Evolutionary conservation across 2,113 vertebrate genomes (phyloP).

Genomic region (Phaethon lepturus): DNA sequence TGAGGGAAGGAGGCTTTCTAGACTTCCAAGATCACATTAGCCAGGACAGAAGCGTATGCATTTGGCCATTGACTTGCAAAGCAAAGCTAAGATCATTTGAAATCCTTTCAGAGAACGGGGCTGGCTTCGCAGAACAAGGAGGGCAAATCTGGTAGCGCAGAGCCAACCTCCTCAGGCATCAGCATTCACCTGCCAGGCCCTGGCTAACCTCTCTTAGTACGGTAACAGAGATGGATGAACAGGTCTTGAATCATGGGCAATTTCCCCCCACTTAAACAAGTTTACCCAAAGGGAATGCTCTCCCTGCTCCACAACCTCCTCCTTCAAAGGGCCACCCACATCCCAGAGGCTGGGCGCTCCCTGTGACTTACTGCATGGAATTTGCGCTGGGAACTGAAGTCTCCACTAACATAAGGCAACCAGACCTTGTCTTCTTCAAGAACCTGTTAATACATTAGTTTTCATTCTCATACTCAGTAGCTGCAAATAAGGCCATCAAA

Average conservation of each 20-base stretch:
- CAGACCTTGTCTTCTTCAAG: not conserved
- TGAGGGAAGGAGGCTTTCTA: not conserved
- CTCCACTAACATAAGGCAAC: not conserved
- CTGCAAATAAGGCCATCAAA: not conserved
- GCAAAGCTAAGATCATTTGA: not conserved
- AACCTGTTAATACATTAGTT: accelerated
- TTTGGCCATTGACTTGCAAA: not conserved
- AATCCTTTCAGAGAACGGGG: constrained; percentile 5
- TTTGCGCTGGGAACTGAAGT: not conserved
- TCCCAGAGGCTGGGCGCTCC: not conserved
- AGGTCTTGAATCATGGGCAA: not conserved
- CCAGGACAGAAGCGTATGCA: not conserved
- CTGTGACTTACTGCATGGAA: not conserved
- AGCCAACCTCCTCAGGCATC: constrained; percentile 1
- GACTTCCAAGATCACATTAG: not conserved
- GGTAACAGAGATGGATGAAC: not conserved
- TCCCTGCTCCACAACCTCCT: not conserved
- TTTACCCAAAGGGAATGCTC: not conserved
- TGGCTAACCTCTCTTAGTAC: not conserved
- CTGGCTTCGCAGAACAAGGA: not conserved
- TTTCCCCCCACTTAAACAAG: not conserved
- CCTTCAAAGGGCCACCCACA: accelerated
- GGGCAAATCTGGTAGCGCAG: not conserved
- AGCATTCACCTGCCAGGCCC: not conserved
- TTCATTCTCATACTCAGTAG: not conserved